phyloP scores from a whole-genome alignment of 2,888 invertebrate species.

The Campopleginae sp. region DNA sequence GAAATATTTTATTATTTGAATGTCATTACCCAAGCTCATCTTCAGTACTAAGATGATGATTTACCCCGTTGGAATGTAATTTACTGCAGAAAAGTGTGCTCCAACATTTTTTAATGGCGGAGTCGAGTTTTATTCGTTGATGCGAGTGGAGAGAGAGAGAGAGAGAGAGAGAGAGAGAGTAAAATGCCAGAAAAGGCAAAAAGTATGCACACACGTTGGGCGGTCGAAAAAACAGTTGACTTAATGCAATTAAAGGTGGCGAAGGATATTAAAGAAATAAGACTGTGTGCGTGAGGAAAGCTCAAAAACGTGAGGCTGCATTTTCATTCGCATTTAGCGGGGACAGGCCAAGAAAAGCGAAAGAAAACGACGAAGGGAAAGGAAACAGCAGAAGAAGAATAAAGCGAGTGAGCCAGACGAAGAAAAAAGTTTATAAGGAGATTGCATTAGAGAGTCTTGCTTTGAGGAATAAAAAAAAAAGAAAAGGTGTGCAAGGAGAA shows the following conservation, averaged over 20 bases:
- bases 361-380: not conserved
- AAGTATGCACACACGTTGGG: not conserved
- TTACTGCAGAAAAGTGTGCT: not conserved
- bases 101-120: not conserved
- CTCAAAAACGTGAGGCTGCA: slow-evolving; percentile 25
- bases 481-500: not conserved
- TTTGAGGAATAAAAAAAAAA: not conserved
- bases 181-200: not conserved
- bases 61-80: not conserved
- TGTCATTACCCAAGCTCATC: not conserved
- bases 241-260: slow-evolving; percentile 4
- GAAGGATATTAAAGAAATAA: slow-evolving; percentile 4
- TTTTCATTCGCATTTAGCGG: slow-evolving; percentile 30
- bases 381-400: not conserved
- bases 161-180: not conserved
- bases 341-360: slow-evolving; percentile 25
- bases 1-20: not conserved
- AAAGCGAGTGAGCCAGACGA: not conserved
- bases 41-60: not conserved
- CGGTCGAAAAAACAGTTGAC: slow-evolving; percentile 2
- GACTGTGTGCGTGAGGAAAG: slow-evolving; percentile 5
- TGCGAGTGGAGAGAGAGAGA: not conserved
- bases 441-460: slow-evolving; percentile 19
- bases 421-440: slow-evolving; percentile 1
- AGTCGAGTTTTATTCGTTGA: not conserved